Conservation (phyloP, 2,888 invertebrate genomes). For the Nomada flava region DNA sequence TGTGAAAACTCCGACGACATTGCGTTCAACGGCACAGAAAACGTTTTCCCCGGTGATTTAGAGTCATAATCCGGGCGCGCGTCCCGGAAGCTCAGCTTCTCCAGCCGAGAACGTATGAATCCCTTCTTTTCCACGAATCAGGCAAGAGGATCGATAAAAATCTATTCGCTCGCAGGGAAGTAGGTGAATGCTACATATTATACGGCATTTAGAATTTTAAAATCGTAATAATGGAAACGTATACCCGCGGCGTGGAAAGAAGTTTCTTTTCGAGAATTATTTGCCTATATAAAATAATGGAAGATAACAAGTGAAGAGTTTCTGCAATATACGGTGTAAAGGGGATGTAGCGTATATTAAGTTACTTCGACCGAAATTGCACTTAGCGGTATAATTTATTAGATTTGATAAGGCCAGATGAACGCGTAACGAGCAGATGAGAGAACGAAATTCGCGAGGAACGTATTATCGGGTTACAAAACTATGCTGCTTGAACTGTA, state of each 20-base stretch:
- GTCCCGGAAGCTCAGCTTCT: constrained; percentile 37
- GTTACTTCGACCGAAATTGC: constrained; percentile 22
- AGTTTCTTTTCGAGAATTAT: not conserved
- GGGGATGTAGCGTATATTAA: constrained; percentile 23
- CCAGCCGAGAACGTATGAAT: constrained; percentile 3
- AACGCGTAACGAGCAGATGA: constrained; percentile 20
- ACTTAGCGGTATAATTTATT: constrained; percentile 28
- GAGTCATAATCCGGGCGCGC: constrained; percentile 44
- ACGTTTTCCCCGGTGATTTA: constrained; percentile 49
- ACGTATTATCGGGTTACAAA: not conserved
- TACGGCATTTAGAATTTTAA: not conserved
- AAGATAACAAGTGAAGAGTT: constrained; percentile 17
- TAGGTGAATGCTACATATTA: constrained; percentile 10
- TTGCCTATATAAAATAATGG: constrained; percentile 2
- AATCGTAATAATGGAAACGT: not conserved
- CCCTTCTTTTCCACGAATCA: constrained; percentile 30
- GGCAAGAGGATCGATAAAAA: constrained; percentile 24
- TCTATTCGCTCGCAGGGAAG: constrained; percentile 3
- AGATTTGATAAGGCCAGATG: constrained; percentile 29
- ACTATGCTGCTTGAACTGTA: not conserved
- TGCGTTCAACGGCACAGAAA: constrained; percentile 45
- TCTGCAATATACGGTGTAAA: not conserved
- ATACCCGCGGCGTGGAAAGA: not conserved
- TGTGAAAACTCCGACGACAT: constrained; percentile 52
- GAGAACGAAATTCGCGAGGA: constrained; percentile 5